Percentiles rank a stretch among this genome's conserved stretches.
Conservation (phyloP, 2,888 invertebrate genomes). For the Apeira syringaria region DNA sequence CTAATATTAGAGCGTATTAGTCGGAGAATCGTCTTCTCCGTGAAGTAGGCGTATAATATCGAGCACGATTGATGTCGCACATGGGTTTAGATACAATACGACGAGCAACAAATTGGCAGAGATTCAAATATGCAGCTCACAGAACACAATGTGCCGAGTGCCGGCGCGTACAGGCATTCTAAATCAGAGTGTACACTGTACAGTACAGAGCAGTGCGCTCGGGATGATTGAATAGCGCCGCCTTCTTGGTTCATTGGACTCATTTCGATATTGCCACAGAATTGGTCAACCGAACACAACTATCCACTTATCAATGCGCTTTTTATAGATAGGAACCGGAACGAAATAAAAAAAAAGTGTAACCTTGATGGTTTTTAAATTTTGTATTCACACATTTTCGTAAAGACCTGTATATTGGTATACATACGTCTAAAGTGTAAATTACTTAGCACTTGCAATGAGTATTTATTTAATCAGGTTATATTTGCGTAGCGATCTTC, state of each 20-base stretch:
- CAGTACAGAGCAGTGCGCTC: conserved; percentile 29
- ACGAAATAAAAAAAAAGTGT: neutral
- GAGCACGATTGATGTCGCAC: conserved; percentile 29
- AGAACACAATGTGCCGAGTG: conserved; percentile 41
- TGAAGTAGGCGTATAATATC: conserved; percentile 28
- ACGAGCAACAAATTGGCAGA: conserved; percentile 65
- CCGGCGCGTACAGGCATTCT: conserved; percentile 27
- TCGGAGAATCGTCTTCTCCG: conserved; percentile 9
- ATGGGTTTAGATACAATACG: conserved; percentile 37
- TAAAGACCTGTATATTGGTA: too few relatives aligned
- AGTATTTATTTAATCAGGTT: conserved; percentile 14
- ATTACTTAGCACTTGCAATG: conserved; percentile 21
- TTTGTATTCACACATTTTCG: too few relatives aligned
- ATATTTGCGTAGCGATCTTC: conserved; percentile 26
- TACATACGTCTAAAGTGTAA: too few relatives aligned
- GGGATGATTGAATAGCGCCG: conserved; percentile 48
- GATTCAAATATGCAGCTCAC: conserved; percentile 69
- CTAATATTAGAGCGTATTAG: conserved; percentile 8
- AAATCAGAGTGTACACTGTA: conserved; percentile 28
- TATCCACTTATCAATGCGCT: conserved; percentile 5
- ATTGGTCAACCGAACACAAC: conserved; percentile 22
- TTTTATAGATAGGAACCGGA: neutral
- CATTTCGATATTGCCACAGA: conserved; percentile 38
- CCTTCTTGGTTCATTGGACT: conserved; percentile 58
- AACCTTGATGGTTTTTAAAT: too few relatives aligned